A percentile compares a stretch with the other conserved stretches of the same genome.
phyloP scores from a whole-genome alignment of 2,797 vertebrate genomes.

The Xenops minutus region DNA sequence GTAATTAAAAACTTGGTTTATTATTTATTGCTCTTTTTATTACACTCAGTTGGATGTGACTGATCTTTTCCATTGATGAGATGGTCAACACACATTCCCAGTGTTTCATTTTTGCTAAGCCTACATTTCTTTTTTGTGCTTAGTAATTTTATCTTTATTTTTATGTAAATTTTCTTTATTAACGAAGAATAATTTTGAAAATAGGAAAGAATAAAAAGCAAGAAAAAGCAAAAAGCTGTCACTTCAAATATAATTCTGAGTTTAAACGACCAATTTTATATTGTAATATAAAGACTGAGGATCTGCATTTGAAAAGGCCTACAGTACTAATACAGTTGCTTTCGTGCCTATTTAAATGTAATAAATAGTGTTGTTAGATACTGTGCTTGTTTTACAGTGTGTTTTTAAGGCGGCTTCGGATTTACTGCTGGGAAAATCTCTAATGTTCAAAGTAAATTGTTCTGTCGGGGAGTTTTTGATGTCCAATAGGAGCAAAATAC shows the following conservation, averaged over 20 bases:
- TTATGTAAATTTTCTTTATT: neutral
- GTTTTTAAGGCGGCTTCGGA: constrained; percentile 19
- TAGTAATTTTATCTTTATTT: neutral
- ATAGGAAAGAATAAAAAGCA: neutral
- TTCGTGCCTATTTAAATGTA: constrained; percentile 5
- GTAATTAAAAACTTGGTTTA: neutral
- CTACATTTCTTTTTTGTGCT: neutral
- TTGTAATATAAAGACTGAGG: neutral
- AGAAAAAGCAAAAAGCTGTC: neutral
- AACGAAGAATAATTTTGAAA: neutral
- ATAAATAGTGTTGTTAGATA: constrained; percentile 2
- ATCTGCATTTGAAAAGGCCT: neutral
- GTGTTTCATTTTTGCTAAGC: neutral
- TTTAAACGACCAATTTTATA: neutral
- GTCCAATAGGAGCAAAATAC: neutral
- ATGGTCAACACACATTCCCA: neutral
- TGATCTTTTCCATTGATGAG: neutral
- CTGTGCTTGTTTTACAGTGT: constrained; percentile 12
- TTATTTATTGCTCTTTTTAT: neutral
- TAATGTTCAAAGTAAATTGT: neutral
- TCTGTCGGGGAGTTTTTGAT: neutral
- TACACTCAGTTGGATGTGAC: neutral
- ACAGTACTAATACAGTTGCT: neutral
- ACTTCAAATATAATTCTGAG: neutral
- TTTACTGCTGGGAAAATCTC: constrained; percentile 38